Evolutionary conservation across 2,113 vertebrate genomes (phyloP).

Genomic region (Vulpes vulpes): DNA sequence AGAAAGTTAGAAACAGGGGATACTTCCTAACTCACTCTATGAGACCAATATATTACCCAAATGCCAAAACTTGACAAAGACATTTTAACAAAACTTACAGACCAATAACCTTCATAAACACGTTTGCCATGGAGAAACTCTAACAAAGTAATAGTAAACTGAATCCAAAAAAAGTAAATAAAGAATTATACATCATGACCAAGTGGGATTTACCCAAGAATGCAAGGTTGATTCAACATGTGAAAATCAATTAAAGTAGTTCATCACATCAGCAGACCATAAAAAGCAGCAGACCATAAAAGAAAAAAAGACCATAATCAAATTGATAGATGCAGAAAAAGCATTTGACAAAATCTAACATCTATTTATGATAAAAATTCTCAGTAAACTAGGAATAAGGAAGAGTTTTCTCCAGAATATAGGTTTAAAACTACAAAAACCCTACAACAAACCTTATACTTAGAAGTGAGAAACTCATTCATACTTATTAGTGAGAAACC

Average conservation of each 20-base stretch:
- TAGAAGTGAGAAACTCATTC: neutral
- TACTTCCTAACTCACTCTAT: neutral
- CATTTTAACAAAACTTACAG: neutral
- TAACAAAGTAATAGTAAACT: neutral
- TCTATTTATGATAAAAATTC: neutral
- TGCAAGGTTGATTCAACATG: neutral
- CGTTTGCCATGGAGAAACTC: neutral
- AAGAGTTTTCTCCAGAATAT: neutral
- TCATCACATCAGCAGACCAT: neutral
- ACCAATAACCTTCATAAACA: neutral
- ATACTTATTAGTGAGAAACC: neutral
- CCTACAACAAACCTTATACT: neutral
- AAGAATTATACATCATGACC: neutral
- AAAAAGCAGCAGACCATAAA: neutral
- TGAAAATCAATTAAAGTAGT: neutral
- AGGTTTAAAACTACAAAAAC: neutral
- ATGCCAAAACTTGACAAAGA: neutral
- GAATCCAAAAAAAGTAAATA: neutral
- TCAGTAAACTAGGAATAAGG: neutral
- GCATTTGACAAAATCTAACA: neutral
- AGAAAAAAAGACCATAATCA: neutral
- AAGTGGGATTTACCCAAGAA: neutral
- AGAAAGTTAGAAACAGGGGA: neutral
- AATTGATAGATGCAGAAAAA: neutral
- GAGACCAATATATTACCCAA: neutral